Evolutionary conservation across 2,888 invertebrate genomes (phyloP), one percentile per base, ranked within the genome.

Genomic region (Andrena praecox): DNA sequence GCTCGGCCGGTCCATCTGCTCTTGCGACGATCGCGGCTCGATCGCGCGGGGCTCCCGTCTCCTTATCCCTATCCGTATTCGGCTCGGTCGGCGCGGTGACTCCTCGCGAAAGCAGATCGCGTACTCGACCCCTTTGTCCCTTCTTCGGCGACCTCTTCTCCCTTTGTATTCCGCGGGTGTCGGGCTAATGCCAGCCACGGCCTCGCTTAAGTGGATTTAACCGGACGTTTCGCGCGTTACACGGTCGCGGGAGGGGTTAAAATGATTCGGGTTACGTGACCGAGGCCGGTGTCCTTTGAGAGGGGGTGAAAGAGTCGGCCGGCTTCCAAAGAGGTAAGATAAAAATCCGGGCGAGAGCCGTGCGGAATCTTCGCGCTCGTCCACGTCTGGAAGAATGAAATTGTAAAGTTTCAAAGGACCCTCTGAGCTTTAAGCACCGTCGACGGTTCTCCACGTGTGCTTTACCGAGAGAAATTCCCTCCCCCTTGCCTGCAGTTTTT

Each of bases 361-460:
- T n/a, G 78, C 67, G 84, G 86, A 86, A 86, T 84, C 82, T 83
- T 83, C 87, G 82, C 84, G 80, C 86, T 86, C 79, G 86, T 86
- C 85, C 85, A 83, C 80, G 85, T 80, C 78, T 84, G 84, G 80
- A 88, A 87, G 87, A 89, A 90, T 87, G 89, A 90, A 91, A 89
- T 89, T 89, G 89, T 82, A 83, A 89, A 90, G 90, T 90, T 90
- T 88, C 89, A 90, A 90, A 89, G 90, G 87, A 90, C 84, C 81
- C 86, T 87, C 90, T 67, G 78, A 87, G 88, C 90, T 90, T 87
- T 87, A 88, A 90, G 89, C 87, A 89, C 88, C 87, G 86, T 80
- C 84, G 81, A 85, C 67, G 80, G 85, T 80, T 86, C 87, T 80
- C 80, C 77, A 74, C 81, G 85, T 84, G 77, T 77, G 84, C 84